Base-by-base conservation (phyloP, 2,797 vertebrate species). In the Oryzias sinensis region DNA sequence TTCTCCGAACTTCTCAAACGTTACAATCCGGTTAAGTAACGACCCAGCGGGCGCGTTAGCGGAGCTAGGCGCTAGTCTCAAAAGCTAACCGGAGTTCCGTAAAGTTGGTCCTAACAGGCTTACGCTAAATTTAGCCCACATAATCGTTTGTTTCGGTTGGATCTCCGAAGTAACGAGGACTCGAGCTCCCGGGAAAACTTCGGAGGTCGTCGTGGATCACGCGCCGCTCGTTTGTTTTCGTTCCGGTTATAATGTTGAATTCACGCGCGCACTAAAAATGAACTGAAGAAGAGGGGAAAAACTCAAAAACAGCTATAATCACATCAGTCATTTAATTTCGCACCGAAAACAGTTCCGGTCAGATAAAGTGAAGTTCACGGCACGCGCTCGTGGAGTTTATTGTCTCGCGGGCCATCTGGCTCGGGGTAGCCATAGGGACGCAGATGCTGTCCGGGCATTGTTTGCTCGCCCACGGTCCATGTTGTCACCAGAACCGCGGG, bases 391-490 rank as follows among this genome's bases (percentile, higher is more conserved):
- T 75, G 18, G 75, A 82, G 77, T 89, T 86, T 89, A 90, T 90
- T 91, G 90, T 90, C 84, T 82, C 51, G 59, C 43, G 52, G 81
- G 84, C 86, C 86, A 85, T 86, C 86, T 88, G 84, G 85, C 84
- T 72, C 1, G 75, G 76, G 71, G 84, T 74, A 76, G 81, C 79
- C 78, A 74, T 62, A 76, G 86, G 85, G 88, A 87, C 87, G 85
- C 89, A 89, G 88, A 89, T 89, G 88, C 87, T 81, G 72, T 56
- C 70, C 72, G 37, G 74, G 82, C 82, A 89, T 92, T 92, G 90
- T 91, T 91, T 88, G 70, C 54, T 81, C 79, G 46, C 71, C 41
- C 60, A 65, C 67, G 62, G 70, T 65, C 66, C 56, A 47, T 84
- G 79, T 79, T 74, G 70, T 65, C 43, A 11, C 33, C 15, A 53